These are phyloP conservation scores for Paratrypauchen microcephalus DNA, from an alignment of 2,797 vertebrate species.

Conservation along the genomic window DNA sequence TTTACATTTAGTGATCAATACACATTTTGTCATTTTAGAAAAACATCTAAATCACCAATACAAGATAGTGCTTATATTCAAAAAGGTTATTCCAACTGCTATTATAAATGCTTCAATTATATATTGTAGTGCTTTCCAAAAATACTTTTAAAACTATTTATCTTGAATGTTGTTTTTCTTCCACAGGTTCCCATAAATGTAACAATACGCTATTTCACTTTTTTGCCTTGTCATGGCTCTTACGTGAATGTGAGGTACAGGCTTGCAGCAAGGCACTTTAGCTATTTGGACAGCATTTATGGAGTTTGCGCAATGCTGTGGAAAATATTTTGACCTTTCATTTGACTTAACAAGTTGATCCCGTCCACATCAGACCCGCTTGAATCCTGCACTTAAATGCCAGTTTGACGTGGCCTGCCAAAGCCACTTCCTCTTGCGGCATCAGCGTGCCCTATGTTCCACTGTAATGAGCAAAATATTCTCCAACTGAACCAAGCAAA, in stretches of 20 bases:
- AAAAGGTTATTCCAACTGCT: neutral
- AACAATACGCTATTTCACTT: constrained; percentile 11
- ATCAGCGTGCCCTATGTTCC: constrained; percentile 57
- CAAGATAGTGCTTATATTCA: neutral
- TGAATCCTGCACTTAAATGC: constrained; percentile 62
- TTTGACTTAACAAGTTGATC: constrained; percentile 74
- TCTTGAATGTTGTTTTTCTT: neutral
- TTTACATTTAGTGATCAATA: neutral
- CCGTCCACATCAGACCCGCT: constrained; percentile 65
- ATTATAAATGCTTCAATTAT: neutral
- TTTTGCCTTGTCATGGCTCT: constrained; percentile 12
- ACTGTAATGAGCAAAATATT: constrained; percentile 68
- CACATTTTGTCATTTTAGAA: neutral
- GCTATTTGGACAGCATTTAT: constrained; percentile 42
- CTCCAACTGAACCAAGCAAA: constrained; percentile 50
- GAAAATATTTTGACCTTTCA: constrained; percentile 74
- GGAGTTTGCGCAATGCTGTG: constrained; percentile 40
- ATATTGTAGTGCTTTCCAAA: neutral
- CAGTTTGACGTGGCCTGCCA: constrained; percentile 67
- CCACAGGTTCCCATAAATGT: neutral
- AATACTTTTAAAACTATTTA: neutral
- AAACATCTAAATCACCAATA: neutral
- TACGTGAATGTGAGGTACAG: constrained; percentile 25
- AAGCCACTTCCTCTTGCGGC: constrained; percentile 73
- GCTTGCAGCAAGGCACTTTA: constrained; percentile 18